phyloP scores from a whole-genome alignment of 2,113 vertebrate genomes.

The Propithecus coquereli region DNA sequence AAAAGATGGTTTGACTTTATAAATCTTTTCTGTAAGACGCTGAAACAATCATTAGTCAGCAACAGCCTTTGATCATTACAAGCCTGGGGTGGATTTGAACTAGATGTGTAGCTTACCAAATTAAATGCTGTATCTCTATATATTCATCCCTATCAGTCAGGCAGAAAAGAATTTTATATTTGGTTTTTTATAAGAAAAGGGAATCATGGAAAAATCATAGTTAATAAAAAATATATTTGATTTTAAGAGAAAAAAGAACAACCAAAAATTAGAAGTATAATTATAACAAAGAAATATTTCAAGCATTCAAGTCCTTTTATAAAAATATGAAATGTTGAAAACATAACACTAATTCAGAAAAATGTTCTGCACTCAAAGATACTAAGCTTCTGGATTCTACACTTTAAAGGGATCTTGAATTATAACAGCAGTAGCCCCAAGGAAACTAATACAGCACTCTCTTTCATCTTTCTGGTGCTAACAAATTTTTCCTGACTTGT shows the following conservation, averaged over 20 bases:
- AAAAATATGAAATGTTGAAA: constrained; percentile 23
- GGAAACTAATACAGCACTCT: constrained; percentile 24
- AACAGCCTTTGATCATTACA: not conserved
- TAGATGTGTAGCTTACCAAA: not conserved
- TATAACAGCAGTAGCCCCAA: not conserved
- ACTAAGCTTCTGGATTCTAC: constrained; percentile 4
- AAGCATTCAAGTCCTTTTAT: not conserved
- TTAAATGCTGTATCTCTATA: not conserved
- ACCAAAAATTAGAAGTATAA: not conserved
- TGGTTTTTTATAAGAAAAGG: constrained; percentile 31
- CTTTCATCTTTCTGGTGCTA: constrained; percentile 57
- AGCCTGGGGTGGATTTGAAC: not conserved
- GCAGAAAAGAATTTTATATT: not conserved
- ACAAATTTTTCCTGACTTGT: constrained; percentile 39
- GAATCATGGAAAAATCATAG: not conserved
- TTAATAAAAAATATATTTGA: constrained; percentile 24
- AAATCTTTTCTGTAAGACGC: not conserved
- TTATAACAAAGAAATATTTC: not conserved
- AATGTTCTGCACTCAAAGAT: constrained; percentile 12
- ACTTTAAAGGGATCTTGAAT: constrained; percentile 47
- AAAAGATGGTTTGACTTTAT: not conserved
- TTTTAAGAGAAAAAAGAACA: not conserved
- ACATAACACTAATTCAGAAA: constrained; percentile 32
- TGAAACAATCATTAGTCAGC: not conserved
- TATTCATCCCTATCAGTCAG: not conserved